phyloP scores from a whole-genome alignment of 2,113 vertebrate genomes.

The Prionailurus viverrinus region DNA sequence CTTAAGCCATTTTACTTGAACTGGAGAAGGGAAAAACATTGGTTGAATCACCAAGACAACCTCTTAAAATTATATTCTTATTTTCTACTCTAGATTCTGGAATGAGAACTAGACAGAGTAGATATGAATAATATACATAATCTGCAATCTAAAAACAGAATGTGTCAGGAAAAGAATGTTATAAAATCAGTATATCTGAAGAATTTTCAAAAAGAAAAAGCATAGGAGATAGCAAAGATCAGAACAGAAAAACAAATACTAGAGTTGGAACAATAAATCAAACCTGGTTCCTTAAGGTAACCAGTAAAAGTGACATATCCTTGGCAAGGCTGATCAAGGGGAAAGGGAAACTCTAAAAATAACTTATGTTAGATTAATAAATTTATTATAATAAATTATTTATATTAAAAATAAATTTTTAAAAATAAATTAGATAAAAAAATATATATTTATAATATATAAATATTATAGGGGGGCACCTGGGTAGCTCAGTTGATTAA shows the following conservation, averaged over 20 bases:
- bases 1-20: not conserved
- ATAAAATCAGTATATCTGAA: not conserved
- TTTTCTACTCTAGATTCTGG: not conserved
- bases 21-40: not conserved
- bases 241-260: not conserved
- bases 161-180: not conserved
- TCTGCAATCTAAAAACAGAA: not conserved
- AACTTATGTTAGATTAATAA: not conserved
- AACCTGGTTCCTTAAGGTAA: not conserved
- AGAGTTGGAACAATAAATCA: not conserved
- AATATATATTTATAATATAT: no score
- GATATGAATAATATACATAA: not conserved
- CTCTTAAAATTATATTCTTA: not conserved
- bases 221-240: not conserved
- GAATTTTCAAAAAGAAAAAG: not conserved
- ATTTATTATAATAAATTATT: no score
- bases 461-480: not conserved
- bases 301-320: not conserved
- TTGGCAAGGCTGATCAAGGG: not conserved
- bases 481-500: not conserved
- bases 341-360: not conserved
- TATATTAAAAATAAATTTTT: no score
- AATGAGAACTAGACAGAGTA: not conserved
- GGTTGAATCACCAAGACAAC: not conserved
- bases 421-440: no score